Base-by-base conservation (phyloP, 2,113 vertebrate species). In the Ceuthmochares aereus region DNA sequence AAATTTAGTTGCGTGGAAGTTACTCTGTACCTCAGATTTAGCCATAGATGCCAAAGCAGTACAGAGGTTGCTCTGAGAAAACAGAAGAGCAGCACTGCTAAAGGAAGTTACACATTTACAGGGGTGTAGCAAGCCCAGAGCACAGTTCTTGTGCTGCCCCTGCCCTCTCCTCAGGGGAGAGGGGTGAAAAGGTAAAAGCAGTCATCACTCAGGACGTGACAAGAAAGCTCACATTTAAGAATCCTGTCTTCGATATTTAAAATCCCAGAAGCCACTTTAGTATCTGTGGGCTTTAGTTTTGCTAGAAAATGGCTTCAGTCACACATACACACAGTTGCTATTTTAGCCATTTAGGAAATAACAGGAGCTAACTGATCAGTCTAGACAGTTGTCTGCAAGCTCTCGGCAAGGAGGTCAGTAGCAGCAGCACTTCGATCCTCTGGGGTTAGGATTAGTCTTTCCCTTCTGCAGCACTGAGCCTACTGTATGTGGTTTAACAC, bases 31-130 rank as follows among this genome's bases (percentile, higher is more conserved):
- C 90, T 83, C 79, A 45, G 79, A 66, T 86, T 95, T 93, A 86
- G 68, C 79, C 25, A 25, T 2, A 54, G 2, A 64, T n/a, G 90
- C 90, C 92, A 73, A 66, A 80, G 14, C 62, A 90, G 94, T 80
- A 79, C 96, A 96, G 90, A 94, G 90, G 88, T 69, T 95, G 87
- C 85, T 73, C 25, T 96, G 75, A 79, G 67, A 90, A 93, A 91
- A 90, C 66, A 91, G 34, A 78, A 36, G 20, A 76, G 85, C 81
- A 52, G 29, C 5, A 20, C 47, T 72, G 64, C 94, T 92, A 16
- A 0, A 27, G 56, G 1, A 59, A 91, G 92, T 94, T 92, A 94
- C 85, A 94, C 72, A 95, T 92, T 94, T 56, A 90, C 82, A 92
- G 90, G 82, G 88, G 30, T 92, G 88, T 77, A 95, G 90, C 80